Base-by-base conservation (phyloP, 2,888 invertebrate genomes). In the Trissoscelio sp. region DNA sequence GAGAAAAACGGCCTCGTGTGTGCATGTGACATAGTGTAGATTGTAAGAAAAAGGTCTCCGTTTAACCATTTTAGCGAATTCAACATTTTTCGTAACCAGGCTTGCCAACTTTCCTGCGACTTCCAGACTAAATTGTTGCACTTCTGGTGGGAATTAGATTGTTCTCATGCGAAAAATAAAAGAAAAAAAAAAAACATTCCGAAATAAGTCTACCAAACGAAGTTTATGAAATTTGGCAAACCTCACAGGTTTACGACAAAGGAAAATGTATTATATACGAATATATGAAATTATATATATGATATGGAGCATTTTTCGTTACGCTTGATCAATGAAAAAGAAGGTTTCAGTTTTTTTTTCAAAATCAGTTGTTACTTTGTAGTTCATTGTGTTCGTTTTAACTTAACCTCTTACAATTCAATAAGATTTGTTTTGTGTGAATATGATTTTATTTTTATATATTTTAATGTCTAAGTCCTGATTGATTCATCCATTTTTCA, bases 1-100 rank as follows among this genome's bases (percentile, higher is more conserved):
- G 42, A 66, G 37, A 6, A 72, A 79, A 57, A 70, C 31, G 79
- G 79, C 79, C 79, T 79, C 64, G 72, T 64, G 72, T 62, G 51
- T 72, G 53, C 66, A 66, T 72, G 79, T 72, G 79, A 72, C 34
- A 79, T 79, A 79, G 79, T 79, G 79, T 72, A 79, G 79, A 79
- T 79, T 79, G 28, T 79, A 79, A 64, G 66, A 22, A 51, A 28
- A 51, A 16, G 55, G 28, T 34, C 44, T 57, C 46, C 73, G 64
- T 64, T 60, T 20, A 37, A 31, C 48, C 34, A 39, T 48, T 58
- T 79, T 79, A 72, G 79, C 66, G 48, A 79, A 72, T 72, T 78
- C 37, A 78, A 48, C 39, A 34, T 44, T 62, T 53, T 12, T 39
- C 67, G 75, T 67, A 22, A 78, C 48, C 69, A 28, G 66, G 69